Conservation (phyloP, 2,888 invertebrate species). For the Ormyrus thymus region DNA sequence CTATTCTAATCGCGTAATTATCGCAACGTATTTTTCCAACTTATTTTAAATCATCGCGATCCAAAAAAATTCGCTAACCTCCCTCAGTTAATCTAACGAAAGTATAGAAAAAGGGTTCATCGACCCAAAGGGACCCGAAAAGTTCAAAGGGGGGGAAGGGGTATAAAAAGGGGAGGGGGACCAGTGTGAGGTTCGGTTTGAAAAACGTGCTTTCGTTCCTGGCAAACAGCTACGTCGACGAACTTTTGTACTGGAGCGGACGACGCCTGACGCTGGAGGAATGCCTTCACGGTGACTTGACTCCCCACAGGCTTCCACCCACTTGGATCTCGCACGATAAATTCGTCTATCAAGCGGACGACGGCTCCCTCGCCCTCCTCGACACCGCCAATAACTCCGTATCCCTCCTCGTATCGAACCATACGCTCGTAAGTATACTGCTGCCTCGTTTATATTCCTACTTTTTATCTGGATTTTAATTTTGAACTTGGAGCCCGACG, state of each 20-base stretch:
- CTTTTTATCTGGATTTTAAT: too few species aligned
- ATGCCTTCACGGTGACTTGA: constrained; percentile 86
- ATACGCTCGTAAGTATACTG: constrained; percentile 83
- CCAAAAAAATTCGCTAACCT: too few species aligned
- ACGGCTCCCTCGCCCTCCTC: constrained; percentile 87
- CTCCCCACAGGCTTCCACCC: constrained; percentile 84
- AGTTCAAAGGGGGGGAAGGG: too few species aligned
- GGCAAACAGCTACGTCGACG: constrained; percentile 85
- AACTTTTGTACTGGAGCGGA: constrained; percentile 91
- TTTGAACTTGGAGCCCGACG: too few species aligned
- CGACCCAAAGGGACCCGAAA: too few species aligned
- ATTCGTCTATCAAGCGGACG: constrained; percentile 91
- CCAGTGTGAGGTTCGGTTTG: not conserved
- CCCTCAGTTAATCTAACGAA: too few species aligned
- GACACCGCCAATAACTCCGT: constrained; percentile 88
- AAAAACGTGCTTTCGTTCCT: not conserved
- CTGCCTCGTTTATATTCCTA: too few species aligned
- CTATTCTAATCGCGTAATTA: too few species aligned
- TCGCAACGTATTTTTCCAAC: too few species aligned
- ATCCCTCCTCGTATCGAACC: constrained; percentile 88
- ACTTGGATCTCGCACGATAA: constrained; percentile 89
- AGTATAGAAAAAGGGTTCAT: too few species aligned
- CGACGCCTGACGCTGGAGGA: constrained; percentile 90
- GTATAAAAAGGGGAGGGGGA: too few species aligned
- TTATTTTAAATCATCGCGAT: too few species aligned